phyloP scores from a whole-genome alignment of 2,797 vertebrate genomes.

The Heterohyrax brucei region DNA sequence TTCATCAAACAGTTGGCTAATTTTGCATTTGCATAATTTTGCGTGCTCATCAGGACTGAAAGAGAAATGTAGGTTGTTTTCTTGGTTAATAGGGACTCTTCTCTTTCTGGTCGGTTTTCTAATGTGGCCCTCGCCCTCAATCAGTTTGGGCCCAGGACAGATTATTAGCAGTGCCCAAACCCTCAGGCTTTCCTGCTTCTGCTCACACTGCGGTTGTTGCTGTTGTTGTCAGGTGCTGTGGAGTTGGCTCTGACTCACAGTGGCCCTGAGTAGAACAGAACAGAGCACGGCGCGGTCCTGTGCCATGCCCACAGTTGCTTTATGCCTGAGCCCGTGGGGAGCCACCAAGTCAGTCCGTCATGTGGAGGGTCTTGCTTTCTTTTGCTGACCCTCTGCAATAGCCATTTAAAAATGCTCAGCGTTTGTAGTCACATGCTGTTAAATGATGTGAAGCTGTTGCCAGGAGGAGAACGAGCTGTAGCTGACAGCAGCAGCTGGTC shows the following conservation, averaged over 20 bases:
- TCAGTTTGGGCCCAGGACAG: background rate
- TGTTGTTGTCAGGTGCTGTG: too few species aligned
- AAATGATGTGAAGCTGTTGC: background rate
- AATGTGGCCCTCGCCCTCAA: background rate
- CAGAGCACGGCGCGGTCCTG: too few species aligned
- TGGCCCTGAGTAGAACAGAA: too few species aligned
- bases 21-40: background rate
- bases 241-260: too few species aligned
- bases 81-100: background rate
- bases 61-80: background rate
- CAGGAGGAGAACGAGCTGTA: accelerated
- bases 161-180: background rate
- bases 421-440: background rate
- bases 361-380: too few species aligned
- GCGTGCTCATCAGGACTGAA: background rate
- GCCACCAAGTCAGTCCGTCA: too few species aligned
- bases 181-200: background rate
- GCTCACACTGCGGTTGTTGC: background rate
- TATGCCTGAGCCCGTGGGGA: too few species aligned
- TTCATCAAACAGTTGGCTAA: background rate
- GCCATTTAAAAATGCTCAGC: background rate
- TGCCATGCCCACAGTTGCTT: too few species aligned
- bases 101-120: background rate
- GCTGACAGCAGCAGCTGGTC: background rate
- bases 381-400: too few species aligned